Evolutionary conservation across 2,113 vertebrate genomes (phyloP).

Genomic region (Ochotona curzoniae): DNA sequence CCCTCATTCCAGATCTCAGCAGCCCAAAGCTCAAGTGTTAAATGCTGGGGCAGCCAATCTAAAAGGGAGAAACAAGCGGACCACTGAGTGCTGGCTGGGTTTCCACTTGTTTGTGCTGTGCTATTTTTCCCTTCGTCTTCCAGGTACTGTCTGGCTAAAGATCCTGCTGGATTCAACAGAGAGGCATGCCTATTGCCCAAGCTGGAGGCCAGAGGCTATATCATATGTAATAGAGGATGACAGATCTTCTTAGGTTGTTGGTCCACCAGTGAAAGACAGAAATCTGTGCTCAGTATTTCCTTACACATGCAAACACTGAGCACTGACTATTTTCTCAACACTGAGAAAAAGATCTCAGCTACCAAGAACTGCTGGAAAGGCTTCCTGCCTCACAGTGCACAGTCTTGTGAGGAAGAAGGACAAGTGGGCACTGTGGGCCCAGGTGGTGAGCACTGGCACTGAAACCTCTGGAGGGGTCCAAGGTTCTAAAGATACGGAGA

Average conservation of each 20-base stretch:
- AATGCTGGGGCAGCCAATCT: constrained; percentile 8
- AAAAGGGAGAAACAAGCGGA: fast-evolving
- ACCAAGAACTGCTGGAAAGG: fast-evolving
- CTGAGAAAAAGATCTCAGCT: not conserved
- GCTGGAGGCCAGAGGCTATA: not conserved
- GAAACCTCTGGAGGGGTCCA: too few relatives aligned
- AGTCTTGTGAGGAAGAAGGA: not conserved
- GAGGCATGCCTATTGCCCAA: not conserved
- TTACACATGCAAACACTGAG: not conserved
- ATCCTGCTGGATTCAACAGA: not conserved
- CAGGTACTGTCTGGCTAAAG: not conserved
- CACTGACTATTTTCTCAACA: fast-evolving
- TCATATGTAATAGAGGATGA: fast-evolving
- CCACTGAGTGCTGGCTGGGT: not conserved
- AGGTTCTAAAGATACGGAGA: too few relatives aligned
- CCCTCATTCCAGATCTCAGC: constrained; percentile 65
- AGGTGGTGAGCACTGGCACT: too few relatives aligned
- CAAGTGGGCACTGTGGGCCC: fast-evolving
- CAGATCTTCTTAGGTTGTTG: too few relatives aligned
- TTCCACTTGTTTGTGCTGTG: not conserved
- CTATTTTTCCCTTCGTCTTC: not conserved
- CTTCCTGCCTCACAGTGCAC: not conserved
- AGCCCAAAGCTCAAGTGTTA: constrained; percentile 66
- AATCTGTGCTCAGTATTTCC: not conserved
- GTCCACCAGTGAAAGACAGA: too few relatives aligned